Evolutionary conservation across 2,113 vertebrate species (phyloP), one percentile per base, ranked within the genome.

Genomic region (Eudorcas thomsonii): DNA sequence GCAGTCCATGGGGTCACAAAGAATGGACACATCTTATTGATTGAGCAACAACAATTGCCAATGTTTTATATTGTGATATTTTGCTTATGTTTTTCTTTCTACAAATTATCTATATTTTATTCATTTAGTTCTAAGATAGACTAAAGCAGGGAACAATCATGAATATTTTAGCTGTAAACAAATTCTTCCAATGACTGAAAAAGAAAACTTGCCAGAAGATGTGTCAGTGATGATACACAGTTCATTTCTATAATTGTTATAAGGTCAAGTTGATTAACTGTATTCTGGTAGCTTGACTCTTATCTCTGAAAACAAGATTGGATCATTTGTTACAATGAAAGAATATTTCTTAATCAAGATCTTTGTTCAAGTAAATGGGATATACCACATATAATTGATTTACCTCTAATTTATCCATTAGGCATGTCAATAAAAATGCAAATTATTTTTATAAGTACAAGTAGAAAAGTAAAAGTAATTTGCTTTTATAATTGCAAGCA

Each of bases 391-490:
- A 92, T 23, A 82, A 88, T 85, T 84, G n/a, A 83, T 54, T 57
- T 83, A 90, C 88, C 19, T 94, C 9, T 92, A 62, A 64, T 94
- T 89, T 98, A 85, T 71, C 54, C 62, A 94, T 93, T 97, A 92
- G 62, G 80, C 21, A 96, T 78, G 57, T 95, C 98, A 94, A 94
- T 97, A 81, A 96, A 97, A 96, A 95, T 96, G 81, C 1, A 45
- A 52, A 94, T 93, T 85, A 94, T 1, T 96, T 96, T 93, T 6
- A 55, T 50, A 93, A 84, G 93, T 82, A 55, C 12, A 88, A 90
- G 55, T 89, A 93, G 43, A 90, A 94, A 98, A 97, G 88, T 39
- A 43, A 97, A 0, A 74, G 62, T 39, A 88, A 84, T 43, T 33
- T 84, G 16, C 48, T 95, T 92, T 87, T 36, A 92, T 96, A 97